A percentile compares a stretch with the other conserved stretches of the same genome.
Evolutionary conservation across 2,888 invertebrate species (phyloP).

Genomic region (Micropterix aruncella): DNA sequence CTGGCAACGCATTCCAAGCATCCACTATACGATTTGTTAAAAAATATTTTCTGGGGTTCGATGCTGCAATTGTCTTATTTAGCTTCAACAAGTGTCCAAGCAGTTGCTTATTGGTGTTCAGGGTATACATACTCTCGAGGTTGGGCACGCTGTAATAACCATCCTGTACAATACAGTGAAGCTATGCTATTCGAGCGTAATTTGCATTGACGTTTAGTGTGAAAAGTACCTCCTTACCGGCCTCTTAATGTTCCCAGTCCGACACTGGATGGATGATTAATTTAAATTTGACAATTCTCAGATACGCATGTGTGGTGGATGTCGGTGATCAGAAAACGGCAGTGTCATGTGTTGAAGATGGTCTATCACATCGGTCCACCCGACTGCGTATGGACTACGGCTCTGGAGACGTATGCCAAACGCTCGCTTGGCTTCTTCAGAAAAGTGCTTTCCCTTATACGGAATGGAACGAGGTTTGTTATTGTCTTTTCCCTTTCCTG

Average conservation of each 20-base stretch:
- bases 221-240: constrained; percentile 8
- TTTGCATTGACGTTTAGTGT: background rate
- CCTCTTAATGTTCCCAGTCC: constrained; percentile 71
- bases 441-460: constrained; percentile 86
- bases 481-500: no score
- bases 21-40: no score
- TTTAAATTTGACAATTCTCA: no score
- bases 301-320: constrained; percentile 90
- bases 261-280: constrained; percentile 67
- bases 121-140: no score
- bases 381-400: constrained; percentile 78
- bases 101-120: no score
- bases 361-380: constrained; percentile 81
- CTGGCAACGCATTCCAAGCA: no score
- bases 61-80: no score
- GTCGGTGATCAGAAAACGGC: constrained; percentile 93
- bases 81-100: no score
- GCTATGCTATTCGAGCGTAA: background rate
- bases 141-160: no score
- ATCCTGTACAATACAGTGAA: background rate
- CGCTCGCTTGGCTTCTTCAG: constrained; percentile 75
- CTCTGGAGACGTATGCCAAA: constrained; percentile 82
- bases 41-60: no score
- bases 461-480: constrained; percentile 64
- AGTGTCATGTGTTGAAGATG: constrained; percentile 93